Evolutionary conservation across 1,140 invertebrate species (phyloP).

Genomic region (Pseudomyrmex concolor): DNA sequence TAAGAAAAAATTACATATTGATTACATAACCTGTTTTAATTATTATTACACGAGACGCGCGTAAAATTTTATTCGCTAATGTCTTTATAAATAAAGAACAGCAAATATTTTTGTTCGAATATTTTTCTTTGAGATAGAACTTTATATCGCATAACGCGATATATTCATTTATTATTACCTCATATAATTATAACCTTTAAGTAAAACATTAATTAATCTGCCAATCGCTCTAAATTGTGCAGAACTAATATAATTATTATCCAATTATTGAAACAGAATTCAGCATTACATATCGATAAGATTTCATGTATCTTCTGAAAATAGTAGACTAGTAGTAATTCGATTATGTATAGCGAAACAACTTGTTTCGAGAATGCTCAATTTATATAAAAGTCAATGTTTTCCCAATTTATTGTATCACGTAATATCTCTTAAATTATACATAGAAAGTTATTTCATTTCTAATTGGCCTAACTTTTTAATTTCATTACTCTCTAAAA

Average conservation of each 20-base stretch:
- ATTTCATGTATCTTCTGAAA: conserved; percentile 21
- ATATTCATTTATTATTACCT: neutral
- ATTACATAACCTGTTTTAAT: too few species aligned
- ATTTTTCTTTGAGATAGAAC: neutral
- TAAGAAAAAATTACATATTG: too few species aligned
- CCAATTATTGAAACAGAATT: conserved; percentile 34
- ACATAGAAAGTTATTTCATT: neutral
- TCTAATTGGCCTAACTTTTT: neutral
- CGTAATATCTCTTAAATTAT: neutral
- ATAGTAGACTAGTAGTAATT: neutral
- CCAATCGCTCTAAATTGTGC: conserved; percentile 7
- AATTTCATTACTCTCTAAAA: too few species aligned
- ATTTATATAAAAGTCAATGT: neutral
- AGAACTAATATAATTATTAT: conserved; percentile 32
- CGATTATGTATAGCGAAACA: neutral
- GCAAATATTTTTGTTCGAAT: neutral
- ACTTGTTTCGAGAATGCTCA: neutral
- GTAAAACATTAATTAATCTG: conserved; percentile 47
- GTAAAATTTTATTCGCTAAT: too few species aligned
- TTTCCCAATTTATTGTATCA: neutral
- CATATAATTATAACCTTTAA: conserved; percentile 20
- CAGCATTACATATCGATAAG: conserved; percentile 26
- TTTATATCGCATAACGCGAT: neutral
- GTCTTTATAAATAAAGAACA: too few species aligned
- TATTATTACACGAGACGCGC: too few species aligned